Base-by-base conservation (phyloP, 2,113 vertebrate species). In the Glareola pratincola region DNA sequence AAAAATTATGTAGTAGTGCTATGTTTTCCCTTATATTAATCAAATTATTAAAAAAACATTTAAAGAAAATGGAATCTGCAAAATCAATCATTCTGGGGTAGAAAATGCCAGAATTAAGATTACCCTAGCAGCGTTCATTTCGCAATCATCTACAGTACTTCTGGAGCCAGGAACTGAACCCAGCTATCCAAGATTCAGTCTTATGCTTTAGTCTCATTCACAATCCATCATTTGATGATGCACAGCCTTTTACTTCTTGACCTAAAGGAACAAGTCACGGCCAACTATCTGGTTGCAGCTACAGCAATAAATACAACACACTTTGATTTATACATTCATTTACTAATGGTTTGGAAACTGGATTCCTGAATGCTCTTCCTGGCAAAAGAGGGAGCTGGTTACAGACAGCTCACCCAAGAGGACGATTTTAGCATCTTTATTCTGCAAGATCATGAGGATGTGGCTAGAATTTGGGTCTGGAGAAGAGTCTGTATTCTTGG, bases 201-300 rank as follows among this genome's bases (percentile, higher is more conserved):
- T 83, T 56, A 74, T 84, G 72, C 39, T 92, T 93, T 88, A 90
- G 60, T 83, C 75, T 88, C 22, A 67, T 88, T 93, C 68, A 77
- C 59, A 90, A 86, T 95, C 79, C 82, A 93, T 96, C 92, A 97
- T 81, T 27, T 92, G 76, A 88, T 67, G 54, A 86, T 91, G 51
- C 54, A 86, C 56, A 88, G 85, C 30, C 67, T 73, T 95, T 88
- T 93, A 57, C 24, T 92, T 63, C 32, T 80, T 96, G 85, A 94
- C 82, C 76, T 89, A 86, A 88, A 84, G 94, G 75, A 92, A 76
- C 21, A 86, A 81, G 85, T 93, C 39, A 95, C 3, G 1, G 67
- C 64, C 85, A 90, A 64, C 54, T 91, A 71, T 80, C 75, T 93
- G 37, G 37, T 93, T 92, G 68, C 47, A 88, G 71, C 68, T 88